A percentile compares a stretch with the other conserved stretches of the same genome.
These are phyloP conservation scores for Microplitis manilae DNA, from an alignment of 2,888 invertebrate species.

Conservation along the genomic window DNA sequence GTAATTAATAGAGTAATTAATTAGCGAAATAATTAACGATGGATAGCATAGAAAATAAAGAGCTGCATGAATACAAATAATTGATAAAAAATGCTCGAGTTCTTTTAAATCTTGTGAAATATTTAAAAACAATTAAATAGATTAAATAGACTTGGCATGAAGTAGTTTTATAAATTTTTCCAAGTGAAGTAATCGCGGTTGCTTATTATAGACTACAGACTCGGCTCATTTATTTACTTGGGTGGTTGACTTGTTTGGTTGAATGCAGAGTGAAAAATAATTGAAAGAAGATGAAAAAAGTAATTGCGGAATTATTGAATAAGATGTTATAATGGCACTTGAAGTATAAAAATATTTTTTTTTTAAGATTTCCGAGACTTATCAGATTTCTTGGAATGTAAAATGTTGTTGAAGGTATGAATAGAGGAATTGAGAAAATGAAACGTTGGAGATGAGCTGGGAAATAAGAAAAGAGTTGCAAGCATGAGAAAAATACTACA, in stretches of 20 bases:
- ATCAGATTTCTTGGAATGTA: constrained; percentile 43
- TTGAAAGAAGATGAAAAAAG: constrained; percentile 26
- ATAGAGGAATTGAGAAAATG: constrained; percentile 38
- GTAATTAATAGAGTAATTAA: background rate
- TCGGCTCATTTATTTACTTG: background rate
- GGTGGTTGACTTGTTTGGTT: background rate
- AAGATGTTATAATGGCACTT: constrained; percentile 13
- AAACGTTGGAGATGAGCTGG: constrained; percentile 1
- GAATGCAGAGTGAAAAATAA: background rate
- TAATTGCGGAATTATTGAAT: constrained; percentile 50
- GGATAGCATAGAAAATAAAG: no score
- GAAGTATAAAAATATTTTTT: background rate
- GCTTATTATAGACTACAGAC: background rate
- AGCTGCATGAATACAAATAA: no score
- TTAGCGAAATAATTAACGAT: background rate
- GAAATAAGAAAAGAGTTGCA: background rate
- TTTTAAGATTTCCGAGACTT: background rate
- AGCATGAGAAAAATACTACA: constrained; percentile 8
- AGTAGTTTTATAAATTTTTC: background rate
- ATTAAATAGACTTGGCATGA: background rate
- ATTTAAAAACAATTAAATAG: background rate
- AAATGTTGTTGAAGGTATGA: constrained; percentile 27
- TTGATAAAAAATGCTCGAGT: no score
- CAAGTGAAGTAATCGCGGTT: background rate
- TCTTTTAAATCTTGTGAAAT: no score